phyloP scores from a whole-genome alignment of 1,140 invertebrate genomes.

The Sarcophaga peregrina region DNA sequence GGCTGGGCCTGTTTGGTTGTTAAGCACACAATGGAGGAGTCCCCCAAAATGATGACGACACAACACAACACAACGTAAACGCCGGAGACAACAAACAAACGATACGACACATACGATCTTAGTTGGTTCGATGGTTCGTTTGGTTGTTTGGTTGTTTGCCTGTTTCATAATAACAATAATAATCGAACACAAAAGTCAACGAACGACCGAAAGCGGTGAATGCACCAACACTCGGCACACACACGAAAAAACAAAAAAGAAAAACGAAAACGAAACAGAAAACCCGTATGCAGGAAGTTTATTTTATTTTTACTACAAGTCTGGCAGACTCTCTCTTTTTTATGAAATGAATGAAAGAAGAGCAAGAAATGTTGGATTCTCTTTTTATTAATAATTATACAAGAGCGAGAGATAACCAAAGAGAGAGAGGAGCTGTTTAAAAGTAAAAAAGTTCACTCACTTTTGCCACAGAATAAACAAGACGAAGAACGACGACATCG shows the following conservation, averaged over 20 bases:
- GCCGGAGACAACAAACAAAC: neutral
- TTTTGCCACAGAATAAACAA: neutral
- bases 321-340: neutral
- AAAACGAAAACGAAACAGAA: neutral
- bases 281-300: constrained; percentile 29
- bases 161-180: neutral
- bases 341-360: neutral
- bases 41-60: constrained; percentile 25
- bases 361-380: neutral
- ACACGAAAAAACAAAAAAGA: too few species aligned
- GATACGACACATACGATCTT: neutral
- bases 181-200: constrained; percentile 11
- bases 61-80: neutral
- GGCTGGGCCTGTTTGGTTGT: neutral
- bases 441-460: constrained; percentile 12
- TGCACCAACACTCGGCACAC: constrained; percentile 27
- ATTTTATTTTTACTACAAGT: constrained; percentile 5
- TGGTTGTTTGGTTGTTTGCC: neutral
- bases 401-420: neutral
- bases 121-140: too few species aligned
- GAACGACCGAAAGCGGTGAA: constrained; percentile 41
- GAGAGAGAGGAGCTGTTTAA: neutral
- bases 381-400: neutral
- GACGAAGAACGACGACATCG: too few species aligned
- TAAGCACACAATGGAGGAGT: constrained; percentile 24